Percentiles rank a stretch among this genome's conserved stretches.
Conservation (phyloP, 2,113 vertebrate species). For the Gasterosteus nipponicus region DNA sequence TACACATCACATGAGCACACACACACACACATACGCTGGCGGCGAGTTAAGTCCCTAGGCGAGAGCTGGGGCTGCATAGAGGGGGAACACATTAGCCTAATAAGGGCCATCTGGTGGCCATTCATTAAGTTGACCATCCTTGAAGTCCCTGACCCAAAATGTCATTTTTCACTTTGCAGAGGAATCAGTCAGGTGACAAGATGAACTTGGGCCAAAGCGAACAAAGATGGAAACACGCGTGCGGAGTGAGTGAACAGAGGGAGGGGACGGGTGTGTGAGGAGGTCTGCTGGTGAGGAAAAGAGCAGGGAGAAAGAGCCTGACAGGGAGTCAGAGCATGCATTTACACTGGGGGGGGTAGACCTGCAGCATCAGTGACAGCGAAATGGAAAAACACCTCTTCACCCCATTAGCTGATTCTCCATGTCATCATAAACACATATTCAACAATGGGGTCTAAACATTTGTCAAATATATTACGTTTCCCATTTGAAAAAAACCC, state of each 20-base stretch:
- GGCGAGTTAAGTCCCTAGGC: constrained; percentile 70
- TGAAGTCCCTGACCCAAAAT: constrained; percentile 81
- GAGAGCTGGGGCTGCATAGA: constrained; percentile 69
- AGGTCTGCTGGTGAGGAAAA: background rate
- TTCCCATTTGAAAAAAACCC: background rate
- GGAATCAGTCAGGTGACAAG: constrained; percentile 70
- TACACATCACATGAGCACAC: background rate
- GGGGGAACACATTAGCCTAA: constrained; percentile 83
- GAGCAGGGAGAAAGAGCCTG: background rate
- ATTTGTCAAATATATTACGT: background rate
- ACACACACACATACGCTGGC: constrained; percentile 27
- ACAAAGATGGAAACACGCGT: constrained; percentile 61
- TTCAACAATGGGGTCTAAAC: background rate
- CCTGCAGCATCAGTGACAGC: constrained; percentile 28
- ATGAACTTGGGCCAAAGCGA: constrained; percentile 72
- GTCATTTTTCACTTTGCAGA: constrained; percentile 82
- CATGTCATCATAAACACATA: background rate
- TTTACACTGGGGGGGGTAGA: constrained; percentile 35
- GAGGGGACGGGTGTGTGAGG: constrained; percentile 5
- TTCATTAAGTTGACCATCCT: constrained; percentile 85
- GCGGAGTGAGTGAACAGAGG: constrained; percentile 20
- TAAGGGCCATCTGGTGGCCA: constrained; percentile 85
- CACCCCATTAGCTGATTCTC: constrained; percentile 14
- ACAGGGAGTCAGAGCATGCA: constrained; percentile 20
- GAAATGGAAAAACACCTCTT: constrained; percentile 23